Evolutionary conservation across 2,113 vertebrate genomes (phyloP).

Genomic region (Copsychus sechellarum): DNA sequence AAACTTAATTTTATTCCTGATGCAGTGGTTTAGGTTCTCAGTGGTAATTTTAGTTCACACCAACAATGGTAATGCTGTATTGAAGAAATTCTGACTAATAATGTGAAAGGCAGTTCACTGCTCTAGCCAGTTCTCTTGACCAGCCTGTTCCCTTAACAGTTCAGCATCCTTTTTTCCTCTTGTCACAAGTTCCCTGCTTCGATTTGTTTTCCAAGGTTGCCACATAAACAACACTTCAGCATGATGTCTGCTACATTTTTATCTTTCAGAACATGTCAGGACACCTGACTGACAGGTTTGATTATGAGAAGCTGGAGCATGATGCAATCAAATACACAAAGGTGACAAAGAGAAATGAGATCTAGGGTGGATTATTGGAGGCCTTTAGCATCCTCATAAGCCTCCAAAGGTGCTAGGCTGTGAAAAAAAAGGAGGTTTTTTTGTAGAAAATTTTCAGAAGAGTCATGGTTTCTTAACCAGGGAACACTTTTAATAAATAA

Average conservation of each 20-base stretch:
- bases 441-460: not conserved
- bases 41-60: not conserved
- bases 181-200: not conserved
- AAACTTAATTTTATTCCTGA: not conserved
- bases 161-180: not conserved
- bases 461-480: not conserved
- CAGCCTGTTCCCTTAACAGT: not conserved
- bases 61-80: not conserved
- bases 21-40: not conserved
- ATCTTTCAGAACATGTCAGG: not conserved
- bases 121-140: not conserved
- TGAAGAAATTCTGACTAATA: not conserved
- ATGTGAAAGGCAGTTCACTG: not conserved
- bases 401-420: not conserved
- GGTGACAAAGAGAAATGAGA: conserved; percentile 18
- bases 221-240: not conserved
- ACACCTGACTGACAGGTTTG: conserved; percentile 32
- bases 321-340: not conserved
- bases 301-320: conserved; percentile 21
- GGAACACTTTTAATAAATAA: not conserved
- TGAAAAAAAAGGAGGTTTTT: not conserved
- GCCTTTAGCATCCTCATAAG: not conserved
- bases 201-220: not conserved
- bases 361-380: not conserved
- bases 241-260: not conserved